These are phyloP conservation scores for Enteromius trimaculatus DNA, from an alignment of 2,797 vertebrate species.

Conservation along the genomic window DNA sequence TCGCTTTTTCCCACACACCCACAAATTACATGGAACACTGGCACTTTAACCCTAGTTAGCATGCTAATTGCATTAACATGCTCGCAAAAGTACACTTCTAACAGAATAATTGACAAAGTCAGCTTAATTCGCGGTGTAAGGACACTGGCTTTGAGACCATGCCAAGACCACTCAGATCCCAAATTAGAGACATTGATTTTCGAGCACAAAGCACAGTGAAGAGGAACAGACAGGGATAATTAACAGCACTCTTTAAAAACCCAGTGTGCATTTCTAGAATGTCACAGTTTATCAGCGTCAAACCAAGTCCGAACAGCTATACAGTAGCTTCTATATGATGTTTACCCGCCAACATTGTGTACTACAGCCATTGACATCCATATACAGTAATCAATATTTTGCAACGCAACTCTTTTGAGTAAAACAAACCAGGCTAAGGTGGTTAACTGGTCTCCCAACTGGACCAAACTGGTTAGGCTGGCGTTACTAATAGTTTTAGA, in stretches of 20 bases:
- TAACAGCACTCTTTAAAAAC: conserved; percentile 31
- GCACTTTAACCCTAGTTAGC: conserved; percentile 63
- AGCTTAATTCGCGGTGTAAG: conserved; percentile 64
- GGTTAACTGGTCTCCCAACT: not conserved
- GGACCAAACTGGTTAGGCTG: not conserved
- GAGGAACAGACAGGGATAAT: conserved; percentile 40
- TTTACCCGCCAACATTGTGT: conserved; percentile 11
- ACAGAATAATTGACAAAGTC: conserved; percentile 64
- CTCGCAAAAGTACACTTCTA: conserved; percentile 51
- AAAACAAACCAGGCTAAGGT: not conserved
- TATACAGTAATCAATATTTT: not conserved
- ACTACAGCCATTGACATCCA: not conserved
- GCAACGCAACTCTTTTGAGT: not conserved
- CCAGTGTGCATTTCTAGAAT: conserved; percentile 5
- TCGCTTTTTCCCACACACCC: conserved; percentile 51
- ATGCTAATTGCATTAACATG: conserved; percentile 63
- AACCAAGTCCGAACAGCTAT: not conserved
- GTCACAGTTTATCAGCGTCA: conserved; percentile 34
- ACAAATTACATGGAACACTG: conserved; percentile 57
- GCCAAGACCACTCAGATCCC: conserved; percentile 58
- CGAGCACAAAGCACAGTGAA: conserved; percentile 35
- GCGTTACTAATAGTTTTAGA: not conserved
- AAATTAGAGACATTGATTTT: conserved; percentile 55
- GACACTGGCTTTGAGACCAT: conserved; percentile 46
- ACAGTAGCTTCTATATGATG: not conserved